phyloP scores from a whole-genome alignment of 2,113 vertebrate genomes.

The Rattus norvegicus region DNA sequence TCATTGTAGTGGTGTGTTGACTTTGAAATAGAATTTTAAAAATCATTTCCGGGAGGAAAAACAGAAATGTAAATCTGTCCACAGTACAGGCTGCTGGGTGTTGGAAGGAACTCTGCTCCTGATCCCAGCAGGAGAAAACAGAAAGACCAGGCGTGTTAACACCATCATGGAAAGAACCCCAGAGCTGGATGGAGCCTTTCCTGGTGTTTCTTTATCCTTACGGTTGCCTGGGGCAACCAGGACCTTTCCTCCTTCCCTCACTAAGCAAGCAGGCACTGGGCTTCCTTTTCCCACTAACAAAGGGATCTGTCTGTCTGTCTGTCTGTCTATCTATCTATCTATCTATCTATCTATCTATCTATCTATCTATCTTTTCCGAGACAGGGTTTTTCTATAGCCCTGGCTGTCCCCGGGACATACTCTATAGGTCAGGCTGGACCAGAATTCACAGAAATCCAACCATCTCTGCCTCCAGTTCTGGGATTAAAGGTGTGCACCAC shows the following conservation, averaged over 20 bases:
- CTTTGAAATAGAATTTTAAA: constrained; percentile 33
- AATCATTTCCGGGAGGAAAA: not conserved
- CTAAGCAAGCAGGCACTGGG: not conserved
- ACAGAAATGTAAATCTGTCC: not conserved
- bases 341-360: too few relatives aligned
- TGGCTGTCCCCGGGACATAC: too few relatives aligned
- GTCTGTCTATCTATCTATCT: too few relatives aligned
- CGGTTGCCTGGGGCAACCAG: not conserved
- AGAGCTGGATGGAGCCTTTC: not conserved
- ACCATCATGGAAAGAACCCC: not conserved
- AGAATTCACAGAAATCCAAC: too few relatives aligned
- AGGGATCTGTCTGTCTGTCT: not conserved
- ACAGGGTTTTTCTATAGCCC: too few relatives aligned
- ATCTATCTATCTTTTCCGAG: too few relatives aligned
- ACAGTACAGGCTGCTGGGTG: not conserved
- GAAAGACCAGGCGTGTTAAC: not conserved
- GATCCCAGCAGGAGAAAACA: not conserved
- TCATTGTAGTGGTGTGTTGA: not conserved
- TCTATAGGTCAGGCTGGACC: too few relatives aligned
- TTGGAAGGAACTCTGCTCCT: not conserved
- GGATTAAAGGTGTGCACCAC: not conserved
- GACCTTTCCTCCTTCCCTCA: not conserved
- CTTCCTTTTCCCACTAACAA: not conserved
- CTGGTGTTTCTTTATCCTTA: not conserved
- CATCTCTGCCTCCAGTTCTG: not conserved